Conservation (phyloP, 2,888 invertebrate genomes). For the Parelbella ahira region DNA sequence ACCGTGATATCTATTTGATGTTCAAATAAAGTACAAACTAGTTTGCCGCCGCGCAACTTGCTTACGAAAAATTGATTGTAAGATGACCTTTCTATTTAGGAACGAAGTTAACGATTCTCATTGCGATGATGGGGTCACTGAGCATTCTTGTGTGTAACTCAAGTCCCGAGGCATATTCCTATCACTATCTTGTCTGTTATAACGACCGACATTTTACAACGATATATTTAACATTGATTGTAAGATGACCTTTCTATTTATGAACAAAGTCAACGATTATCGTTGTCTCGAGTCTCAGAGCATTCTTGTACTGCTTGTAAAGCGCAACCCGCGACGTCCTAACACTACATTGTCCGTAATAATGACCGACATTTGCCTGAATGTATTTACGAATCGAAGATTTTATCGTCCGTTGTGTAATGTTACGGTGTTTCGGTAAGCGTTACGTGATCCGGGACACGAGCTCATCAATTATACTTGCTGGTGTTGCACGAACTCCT, state of each 20-base stretch:
- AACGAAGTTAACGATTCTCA: constrained; percentile 5
- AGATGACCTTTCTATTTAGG: constrained; percentile 7
- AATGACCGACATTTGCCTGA: constrained; percentile 18
- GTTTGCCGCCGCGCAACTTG: not conserved
- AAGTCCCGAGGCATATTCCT: too few relatives aligned
- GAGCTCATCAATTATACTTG: constrained; percentile 41
- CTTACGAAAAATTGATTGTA: not conserved
- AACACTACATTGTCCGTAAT: constrained; percentile 3
- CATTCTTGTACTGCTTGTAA: too few relatives aligned
- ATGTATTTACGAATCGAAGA: constrained; percentile 16
- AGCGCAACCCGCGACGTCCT: too few relatives aligned
- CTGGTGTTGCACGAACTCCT: constrained; percentile 27
- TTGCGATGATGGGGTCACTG: constrained; percentile 7
- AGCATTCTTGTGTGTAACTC: constrained; percentile 1
- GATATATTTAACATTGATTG: not conserved
- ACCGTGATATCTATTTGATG: too few relatives aligned
- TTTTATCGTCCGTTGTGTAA: constrained; percentile 17
- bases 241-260: constrained; percentile 6
- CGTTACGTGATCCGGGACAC: constrained; percentile 40
- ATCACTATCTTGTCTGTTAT: too few relatives aligned
- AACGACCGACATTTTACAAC: too few relatives aligned
- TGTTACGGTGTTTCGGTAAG: constrained; percentile 29
- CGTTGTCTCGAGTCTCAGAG: constrained; percentile 3
- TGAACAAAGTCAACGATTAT: constrained; percentile 6
- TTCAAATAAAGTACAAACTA: not conserved